phyloP scores from a whole-genome alignment of 2,888 invertebrate genomes.

The Harmothoe impar region DNA sequence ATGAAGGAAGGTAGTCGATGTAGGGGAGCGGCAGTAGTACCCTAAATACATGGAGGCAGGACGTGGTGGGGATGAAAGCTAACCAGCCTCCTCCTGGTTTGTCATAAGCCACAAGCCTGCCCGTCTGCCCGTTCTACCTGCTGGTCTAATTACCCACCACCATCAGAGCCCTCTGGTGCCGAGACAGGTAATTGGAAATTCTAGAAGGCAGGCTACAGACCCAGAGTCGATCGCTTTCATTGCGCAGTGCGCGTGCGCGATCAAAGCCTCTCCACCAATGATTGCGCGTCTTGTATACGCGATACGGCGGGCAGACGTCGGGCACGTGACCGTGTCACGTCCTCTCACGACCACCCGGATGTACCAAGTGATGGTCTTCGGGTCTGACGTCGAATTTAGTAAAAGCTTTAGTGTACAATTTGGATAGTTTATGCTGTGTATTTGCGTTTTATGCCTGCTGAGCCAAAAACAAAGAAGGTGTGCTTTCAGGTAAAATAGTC shows the following conservation, averaged over 20 bases:
- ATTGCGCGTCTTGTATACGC: conserved; percentile 54
- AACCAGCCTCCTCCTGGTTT: neutral
- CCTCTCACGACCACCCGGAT: neutral
- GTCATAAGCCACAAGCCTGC: neutral
- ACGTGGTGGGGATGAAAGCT: neutral
- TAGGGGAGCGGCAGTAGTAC: neutral
- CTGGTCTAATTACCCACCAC: conserved; percentile 43
- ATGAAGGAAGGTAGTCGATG: too few relatives aligned
- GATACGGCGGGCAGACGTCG: conserved; percentile 12
- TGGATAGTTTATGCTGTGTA: too few relatives aligned
- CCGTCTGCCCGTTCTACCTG: conserved; percentile 5
- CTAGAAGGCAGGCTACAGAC: neutral
- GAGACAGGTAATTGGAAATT: conserved; percentile 57
- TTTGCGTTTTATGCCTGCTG: too few relatives aligned
- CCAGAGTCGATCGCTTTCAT: conserved; percentile 31
- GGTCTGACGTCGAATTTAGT: too few relatives aligned
- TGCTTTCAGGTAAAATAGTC: too few relatives aligned
- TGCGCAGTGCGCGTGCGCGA: conserved; percentile 45
- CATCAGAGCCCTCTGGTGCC: conserved; percentile 16
- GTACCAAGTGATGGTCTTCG: neutral
- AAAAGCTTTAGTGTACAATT: too few relatives aligned
- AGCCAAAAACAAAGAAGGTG: too few relatives aligned
- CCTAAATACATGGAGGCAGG: neutral
- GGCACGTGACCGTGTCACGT: conserved; percentile 51
- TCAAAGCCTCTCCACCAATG: conserved; percentile 55